Conservation (phyloP, 2,888 invertebrate species). For the Melitaea athalia region DNA sequence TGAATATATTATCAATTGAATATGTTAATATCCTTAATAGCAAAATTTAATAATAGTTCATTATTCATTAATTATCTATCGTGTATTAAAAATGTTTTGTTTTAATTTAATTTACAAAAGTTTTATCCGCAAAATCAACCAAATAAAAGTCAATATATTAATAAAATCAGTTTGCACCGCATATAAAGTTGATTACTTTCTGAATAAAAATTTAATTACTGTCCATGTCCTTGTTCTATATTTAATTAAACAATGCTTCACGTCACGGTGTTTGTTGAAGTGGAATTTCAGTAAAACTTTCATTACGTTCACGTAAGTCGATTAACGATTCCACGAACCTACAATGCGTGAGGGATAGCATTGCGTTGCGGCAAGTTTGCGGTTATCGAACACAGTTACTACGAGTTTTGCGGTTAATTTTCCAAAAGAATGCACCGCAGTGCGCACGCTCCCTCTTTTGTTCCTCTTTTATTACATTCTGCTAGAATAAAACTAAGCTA, state of each 20-base stretch:
- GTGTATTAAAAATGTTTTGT: background rate
- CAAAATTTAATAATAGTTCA: background rate
- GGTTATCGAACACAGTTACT: too few species aligned
- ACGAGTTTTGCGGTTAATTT: too few species aligned
- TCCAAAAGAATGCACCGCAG: too few species aligned
- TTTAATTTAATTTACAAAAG: background rate
- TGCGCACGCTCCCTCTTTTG: too few species aligned
- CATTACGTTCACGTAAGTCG: conserved; percentile 3
- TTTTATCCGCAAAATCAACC: background rate
- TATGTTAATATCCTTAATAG: too few species aligned
- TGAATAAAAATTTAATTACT: conserved; percentile 22
- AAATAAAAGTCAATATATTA: conserved; percentile 7
- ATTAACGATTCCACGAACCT: background rate
- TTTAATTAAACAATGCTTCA: conserved; percentile 23
- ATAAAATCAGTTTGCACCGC: conserved; percentile 5
- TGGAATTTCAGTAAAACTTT: conserved; percentile 14
- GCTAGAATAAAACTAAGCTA: too few species aligned
- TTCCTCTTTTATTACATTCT: too few species aligned
- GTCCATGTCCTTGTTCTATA: conserved; percentile 11
- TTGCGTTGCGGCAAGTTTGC: too few species aligned
- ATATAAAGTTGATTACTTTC: conserved; percentile 9
- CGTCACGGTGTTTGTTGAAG: conserved; percentile 1
- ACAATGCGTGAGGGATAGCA: background rate
- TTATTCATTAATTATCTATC: background rate
- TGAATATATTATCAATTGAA: too few species aligned